These are phyloP conservation scores for Poecilia wingei DNA, from an alignment of 2,797 vertebrate species.

Conservation along the genomic window DNA sequence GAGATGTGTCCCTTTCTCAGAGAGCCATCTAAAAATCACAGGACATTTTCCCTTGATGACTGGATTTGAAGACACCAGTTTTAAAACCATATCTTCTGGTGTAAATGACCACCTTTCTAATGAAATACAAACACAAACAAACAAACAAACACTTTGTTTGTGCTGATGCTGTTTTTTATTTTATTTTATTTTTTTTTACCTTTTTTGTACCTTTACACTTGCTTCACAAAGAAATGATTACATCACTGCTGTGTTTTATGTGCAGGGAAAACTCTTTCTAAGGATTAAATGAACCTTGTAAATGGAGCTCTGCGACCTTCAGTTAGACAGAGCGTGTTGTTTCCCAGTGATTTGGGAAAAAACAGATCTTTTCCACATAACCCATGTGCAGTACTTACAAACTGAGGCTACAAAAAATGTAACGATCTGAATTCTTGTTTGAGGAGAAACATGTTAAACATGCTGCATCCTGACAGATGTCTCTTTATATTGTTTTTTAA, in stretches of 20 bases:
- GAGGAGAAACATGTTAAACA: not conserved
- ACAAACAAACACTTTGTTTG: not conserved
- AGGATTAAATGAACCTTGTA: not conserved
- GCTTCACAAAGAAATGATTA: not conserved
- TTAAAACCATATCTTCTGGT: not conserved
- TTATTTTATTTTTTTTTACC: not conserved
- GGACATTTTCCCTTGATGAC: too few relatives aligned
- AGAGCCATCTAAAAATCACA: too few relatives aligned
- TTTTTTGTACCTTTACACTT: not conserved
- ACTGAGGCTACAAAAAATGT: not conserved
- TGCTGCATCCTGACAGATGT: not conserved
- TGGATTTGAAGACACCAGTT: not conserved
- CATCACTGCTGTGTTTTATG: not conserved
- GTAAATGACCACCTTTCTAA: not conserved
- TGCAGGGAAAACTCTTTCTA: not conserved
- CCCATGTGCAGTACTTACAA: not conserved
- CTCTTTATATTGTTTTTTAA: not conserved
- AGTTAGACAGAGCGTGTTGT: not conserved
- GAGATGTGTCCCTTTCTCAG: too few relatives aligned
- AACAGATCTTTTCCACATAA: not conserved
- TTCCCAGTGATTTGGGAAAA: not conserved
- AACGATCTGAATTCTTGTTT: not conserved
- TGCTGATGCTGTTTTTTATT: not conserved
- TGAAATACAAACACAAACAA: not conserved
- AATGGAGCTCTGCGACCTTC: not conserved